Percentiles rank a stretch among this genome's conserved stretches.
Conservation (phyloP, 2,113 vertebrate species). For the Triplophysa siluroides region DNA sequence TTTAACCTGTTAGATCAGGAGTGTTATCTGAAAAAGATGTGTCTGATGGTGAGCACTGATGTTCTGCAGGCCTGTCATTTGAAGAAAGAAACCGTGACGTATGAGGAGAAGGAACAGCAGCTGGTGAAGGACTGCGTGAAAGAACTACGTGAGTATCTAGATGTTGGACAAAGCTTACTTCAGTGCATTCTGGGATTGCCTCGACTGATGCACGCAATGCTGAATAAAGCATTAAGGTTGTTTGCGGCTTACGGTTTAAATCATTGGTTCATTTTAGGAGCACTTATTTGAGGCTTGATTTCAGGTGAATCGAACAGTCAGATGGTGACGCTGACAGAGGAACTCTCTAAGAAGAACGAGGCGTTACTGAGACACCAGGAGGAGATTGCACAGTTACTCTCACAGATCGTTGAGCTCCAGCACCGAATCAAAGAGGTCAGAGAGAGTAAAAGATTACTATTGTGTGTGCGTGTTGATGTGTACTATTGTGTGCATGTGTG, state of each 20-base stretch:
- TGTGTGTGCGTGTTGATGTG: no score
- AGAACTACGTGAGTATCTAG: constrained; percentile 88
- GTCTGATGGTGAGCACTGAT: background rate
- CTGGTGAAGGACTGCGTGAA: constrained; percentile 95
- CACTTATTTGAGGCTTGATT: constrained; percentile 12
- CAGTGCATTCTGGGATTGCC: background rate
- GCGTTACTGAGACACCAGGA: constrained; percentile 90
- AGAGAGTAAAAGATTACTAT: no score
- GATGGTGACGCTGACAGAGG: constrained; percentile 87
- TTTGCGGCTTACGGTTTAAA: background rate
- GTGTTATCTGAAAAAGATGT: background rate
- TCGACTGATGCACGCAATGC: background rate
- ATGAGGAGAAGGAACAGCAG: constrained; percentile 95
- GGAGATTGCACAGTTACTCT: constrained; percentile 90
- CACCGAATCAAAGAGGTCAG: constrained; percentile 88
- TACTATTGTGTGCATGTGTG: no score
- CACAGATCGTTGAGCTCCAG: constrained; percentile 94
- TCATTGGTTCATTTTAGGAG: background rate
- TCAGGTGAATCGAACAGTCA: constrained; percentile 93
- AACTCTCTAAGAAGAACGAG: constrained; percentile 88
- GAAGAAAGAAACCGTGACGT: constrained; percentile 91
- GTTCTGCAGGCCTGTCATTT: constrained; percentile 84
- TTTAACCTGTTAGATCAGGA: background rate
- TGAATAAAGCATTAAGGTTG: no score
- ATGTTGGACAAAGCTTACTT: background rate